Conservation (phyloP, 2,797 vertebrate genomes). For the Microchirus variegatus region DNA sequence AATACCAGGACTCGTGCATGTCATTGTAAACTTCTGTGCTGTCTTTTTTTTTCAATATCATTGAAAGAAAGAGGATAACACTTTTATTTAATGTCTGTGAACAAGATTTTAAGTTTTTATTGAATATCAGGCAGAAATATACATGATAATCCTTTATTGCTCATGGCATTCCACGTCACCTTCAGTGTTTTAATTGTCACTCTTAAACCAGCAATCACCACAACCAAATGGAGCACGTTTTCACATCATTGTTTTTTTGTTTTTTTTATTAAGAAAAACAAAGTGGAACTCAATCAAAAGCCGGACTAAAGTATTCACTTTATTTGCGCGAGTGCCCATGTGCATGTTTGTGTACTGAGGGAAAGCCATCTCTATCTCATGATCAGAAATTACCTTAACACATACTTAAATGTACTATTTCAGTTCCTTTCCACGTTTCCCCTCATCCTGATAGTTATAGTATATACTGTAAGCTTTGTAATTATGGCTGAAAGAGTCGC, state of each 20-base stretch:
- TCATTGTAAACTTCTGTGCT: too few relatives aligned
- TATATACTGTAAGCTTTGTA: conserved; percentile 57
- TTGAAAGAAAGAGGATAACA: conserved; percentile 34
- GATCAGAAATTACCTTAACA: conserved; percentile 16
- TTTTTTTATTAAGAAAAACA: too few relatives aligned
- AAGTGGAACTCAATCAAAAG: conserved; percentile 36
- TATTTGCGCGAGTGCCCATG: conserved; percentile 3
- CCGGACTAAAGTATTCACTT: conserved; percentile 33
- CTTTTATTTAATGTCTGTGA: conserved; percentile 57
- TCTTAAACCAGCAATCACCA: conserved; percentile 33
- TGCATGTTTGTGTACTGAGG: conserved; percentile 1
- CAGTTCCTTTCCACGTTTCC: conserved; percentile 21
- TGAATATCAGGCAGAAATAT: conserved; percentile 81
- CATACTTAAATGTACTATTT: conserved; percentile 23
- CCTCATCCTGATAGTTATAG: conserved; percentile 52
- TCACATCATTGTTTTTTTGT: conserved; percentile 5
- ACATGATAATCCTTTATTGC: conserved; percentile 80
- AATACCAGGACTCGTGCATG: too few relatives aligned
- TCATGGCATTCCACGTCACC: conserved; percentile 61
- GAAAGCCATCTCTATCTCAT: conserved; percentile 17
- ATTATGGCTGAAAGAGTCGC: conserved; percentile 75
- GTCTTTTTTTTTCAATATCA: too few relatives aligned
- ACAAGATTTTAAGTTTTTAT: conserved; percentile 75
- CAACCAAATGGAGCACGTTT: conserved; percentile 40
- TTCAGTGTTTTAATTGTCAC: conserved; percentile 43